These are phyloP conservation scores for Melitaea athalia DNA, from an alignment of 2,888 invertebrate genomes.

Conservation along the genomic window DNA sequence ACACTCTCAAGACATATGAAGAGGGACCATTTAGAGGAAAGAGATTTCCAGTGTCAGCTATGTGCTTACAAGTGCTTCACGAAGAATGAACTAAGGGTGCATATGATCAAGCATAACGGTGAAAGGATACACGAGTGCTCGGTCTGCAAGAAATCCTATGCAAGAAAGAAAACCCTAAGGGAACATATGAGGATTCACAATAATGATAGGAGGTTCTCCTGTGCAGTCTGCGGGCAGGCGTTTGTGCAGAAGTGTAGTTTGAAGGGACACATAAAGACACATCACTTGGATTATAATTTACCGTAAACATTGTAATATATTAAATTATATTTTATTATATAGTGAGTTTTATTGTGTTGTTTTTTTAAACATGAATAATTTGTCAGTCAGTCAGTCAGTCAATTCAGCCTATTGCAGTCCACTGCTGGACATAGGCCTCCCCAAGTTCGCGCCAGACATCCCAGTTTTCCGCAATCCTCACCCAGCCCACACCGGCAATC, in stretches of 20 bases:
- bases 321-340: conserved; percentile 2
- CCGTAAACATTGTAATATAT: conserved; percentile 15
- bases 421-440: no score
- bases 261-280: conserved; percentile 68
- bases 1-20: conserved; percentile 66
- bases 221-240: conserved; percentile 64
- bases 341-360: background rate
- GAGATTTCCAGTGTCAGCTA: conserved; percentile 56
- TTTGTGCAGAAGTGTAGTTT: conserved; percentile 72
- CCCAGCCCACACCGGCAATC: no score
- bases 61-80: conserved; percentile 66
- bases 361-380: no score
- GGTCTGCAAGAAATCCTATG: conserved; percentile 69
- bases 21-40: conserved; percentile 64
- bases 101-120: conserved; percentile 65
- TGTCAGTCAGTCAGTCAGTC: no score
- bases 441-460: no score
- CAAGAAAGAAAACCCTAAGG: conserved; percentile 63
- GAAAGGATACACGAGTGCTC: conserved; percentile 68
- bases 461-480: no score
- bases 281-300: conserved; percentile 54
- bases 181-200: conserved; percentile 72
- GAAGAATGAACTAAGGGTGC: conserved; percentile 60
- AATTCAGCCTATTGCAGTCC: no score
- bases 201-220: conserved; percentile 65